Evolutionary conservation across 1,140 invertebrate species (phyloP).

Genomic region (Zophobas atratus): DNA sequence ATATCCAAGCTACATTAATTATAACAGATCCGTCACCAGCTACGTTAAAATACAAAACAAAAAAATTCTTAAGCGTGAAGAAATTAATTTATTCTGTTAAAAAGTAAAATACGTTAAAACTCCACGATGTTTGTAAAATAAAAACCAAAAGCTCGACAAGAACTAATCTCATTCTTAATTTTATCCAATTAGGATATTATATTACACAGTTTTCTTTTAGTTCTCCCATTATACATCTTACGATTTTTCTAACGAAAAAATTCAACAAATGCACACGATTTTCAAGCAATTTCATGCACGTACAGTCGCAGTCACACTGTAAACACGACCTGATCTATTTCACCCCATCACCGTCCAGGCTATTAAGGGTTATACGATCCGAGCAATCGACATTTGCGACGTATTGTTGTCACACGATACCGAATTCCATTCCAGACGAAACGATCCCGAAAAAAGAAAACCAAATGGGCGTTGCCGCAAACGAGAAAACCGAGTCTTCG

Average conservation of each 20-base stretch:
- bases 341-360: slow-evolving; percentile 21
- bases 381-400: slow-evolving; percentile 41
- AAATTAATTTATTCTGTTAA: too few species aligned
- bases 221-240: not conserved
- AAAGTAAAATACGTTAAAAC: too few species aligned
- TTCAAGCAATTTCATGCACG: slow-evolving; percentile 12
- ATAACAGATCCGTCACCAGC: too few species aligned
- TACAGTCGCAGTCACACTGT: slow-evolving; percentile 9
- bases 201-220: not conserved
- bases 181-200: not conserved
- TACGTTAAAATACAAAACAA: too few species aligned
- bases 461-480: not conserved
- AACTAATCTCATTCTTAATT: not conserved
- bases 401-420: slow-evolving; percentile 30
- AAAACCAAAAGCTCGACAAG: too few species aligned
- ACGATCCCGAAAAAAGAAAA: slow-evolving; percentile 15
- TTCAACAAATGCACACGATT: not conserved
- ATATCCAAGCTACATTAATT: not conserved
- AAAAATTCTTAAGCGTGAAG: too few species aligned
- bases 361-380: slow-evolving; percentile 44
- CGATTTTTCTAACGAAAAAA: too few species aligned
- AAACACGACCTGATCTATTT: slow-evolving; percentile 28
- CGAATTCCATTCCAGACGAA: slow-evolving; percentile 13
- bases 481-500: slow-evolving; percentile 1
- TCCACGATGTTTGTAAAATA: too few species aligned